Percentiles rank a stretch among this genome's conserved stretches.
These are phyloP conservation scores for Tholera decimalis DNA, from an alignment of 2,888 invertebrate species.

Conservation along the genomic window DNA sequence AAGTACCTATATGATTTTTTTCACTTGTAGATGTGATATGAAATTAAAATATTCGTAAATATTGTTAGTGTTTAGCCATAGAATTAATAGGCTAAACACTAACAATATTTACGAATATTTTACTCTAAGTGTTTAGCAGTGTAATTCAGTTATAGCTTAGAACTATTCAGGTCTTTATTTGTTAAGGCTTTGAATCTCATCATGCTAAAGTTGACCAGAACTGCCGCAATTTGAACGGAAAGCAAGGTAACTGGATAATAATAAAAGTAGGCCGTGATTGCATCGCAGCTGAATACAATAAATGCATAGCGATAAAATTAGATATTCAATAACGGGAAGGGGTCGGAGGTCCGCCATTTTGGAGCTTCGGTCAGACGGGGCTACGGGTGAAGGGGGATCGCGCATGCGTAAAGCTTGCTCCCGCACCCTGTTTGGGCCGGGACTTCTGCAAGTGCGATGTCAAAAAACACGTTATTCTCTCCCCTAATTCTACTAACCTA, in stretches of 20 bases:
- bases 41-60: no score
- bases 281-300: conserved; percentile 79
- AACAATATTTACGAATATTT: no score
- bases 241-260: conserved; percentile 59
- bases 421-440: conserved; percentile 89
- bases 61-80: no score
- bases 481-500: conserved; percentile 89
- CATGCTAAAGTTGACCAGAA: conserved; percentile 5
- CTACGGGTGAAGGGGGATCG: conserved; percentile 84
- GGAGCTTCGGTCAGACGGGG: conserved; percentile 82
- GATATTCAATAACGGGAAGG: conserved; percentile 90
- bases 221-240: conserved; percentile 23
- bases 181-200: conserved; percentile 10
- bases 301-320: conserved; percentile 89
- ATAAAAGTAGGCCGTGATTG: conserved; percentile 72
- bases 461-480: conserved; percentile 91
- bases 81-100: no score
- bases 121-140: no score
- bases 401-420: conserved; percentile 85
- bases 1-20: no score
- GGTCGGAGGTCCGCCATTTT: conserved; percentile 90
- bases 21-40: no score
- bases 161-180: conserved; percentile 5
- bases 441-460: conserved; percentile 87
- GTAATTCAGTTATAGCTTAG: no score